phyloP scores from a whole-genome alignment of 2,888 invertebrate species.

The Athalia cordata region DNA sequence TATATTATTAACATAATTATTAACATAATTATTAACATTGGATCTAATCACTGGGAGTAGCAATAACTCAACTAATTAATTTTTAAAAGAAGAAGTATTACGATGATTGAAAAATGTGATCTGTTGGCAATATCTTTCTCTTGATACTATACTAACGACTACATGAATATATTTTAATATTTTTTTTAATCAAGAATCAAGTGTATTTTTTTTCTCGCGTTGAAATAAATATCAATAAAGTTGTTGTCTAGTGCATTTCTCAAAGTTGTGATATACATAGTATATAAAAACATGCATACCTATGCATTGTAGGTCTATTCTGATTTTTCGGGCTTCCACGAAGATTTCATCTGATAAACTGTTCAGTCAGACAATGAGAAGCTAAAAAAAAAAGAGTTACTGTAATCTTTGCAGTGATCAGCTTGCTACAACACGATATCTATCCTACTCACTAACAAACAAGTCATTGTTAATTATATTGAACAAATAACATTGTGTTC shows the following conservation, averaged over 20 bases:
- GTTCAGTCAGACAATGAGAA: background rate
- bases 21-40: too few species aligned
- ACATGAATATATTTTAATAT: background rate
- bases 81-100: background rate
- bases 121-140: background rate
- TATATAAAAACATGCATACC: too few species aligned
- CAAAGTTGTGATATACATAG: slow-evolving; percentile 15
- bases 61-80: too few species aligned
- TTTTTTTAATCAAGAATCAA: background rate
- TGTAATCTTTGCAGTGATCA: background rate
- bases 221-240: background rate
- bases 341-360: background rate
- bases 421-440: background rate
- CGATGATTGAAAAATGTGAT: background rate
- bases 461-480: slow-evolving; percentile 16
- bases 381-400: background rate
- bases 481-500: background rate
- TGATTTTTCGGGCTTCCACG: slow-evolving; percentile 30
- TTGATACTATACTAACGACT: background rate
- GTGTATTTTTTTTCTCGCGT: background rate
- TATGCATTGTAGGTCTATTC: slow-evolving; percentile 6
- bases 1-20: background rate
- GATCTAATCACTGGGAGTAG: too few species aligned
- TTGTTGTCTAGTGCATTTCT: slow-evolving; percentile 8
- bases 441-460: background rate